Percentiles rank a stretch among this genome's conserved stretches.
phyloP scores from a whole-genome alignment of 2,113 vertebrate species.

The Turdus rufiventris region DNA sequence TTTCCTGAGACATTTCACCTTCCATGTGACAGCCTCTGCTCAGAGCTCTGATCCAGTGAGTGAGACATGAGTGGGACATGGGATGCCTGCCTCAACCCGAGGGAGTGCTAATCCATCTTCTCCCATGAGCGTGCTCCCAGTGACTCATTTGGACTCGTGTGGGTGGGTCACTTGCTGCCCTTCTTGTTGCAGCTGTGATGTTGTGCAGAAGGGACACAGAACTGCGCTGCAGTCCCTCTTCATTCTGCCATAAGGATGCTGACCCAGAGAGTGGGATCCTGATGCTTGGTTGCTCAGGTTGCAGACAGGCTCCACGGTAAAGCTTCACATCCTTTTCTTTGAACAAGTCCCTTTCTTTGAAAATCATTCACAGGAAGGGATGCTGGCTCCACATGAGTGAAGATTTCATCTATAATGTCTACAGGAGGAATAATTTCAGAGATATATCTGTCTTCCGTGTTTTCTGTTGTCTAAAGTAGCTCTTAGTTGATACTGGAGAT shows the following conservation, averaged over 20 bases:
- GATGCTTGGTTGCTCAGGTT: accelerated
- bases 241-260: accelerated
- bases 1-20: neutral
- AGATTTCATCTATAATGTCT: neutral
- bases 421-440: neutral
- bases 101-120: neutral
- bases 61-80: neutral
- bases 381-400: neutral
- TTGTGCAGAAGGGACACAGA: neutral
- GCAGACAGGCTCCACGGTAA: accelerated
- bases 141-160: neutral
- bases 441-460: neutral
- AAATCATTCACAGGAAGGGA: neutral
- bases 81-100: neutral
- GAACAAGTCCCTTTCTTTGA: neutral
- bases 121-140: neutral
- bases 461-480: neutral
- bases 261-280: accelerated
- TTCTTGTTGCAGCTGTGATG: neutral
- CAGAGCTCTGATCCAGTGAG: neutral
- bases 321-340: neutral
- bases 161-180: neutral
- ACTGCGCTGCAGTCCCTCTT: accelerated
- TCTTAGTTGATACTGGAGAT: neutral
- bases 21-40: neutral